Percentiles rank a stretch among this genome's conserved stretches.
These are phyloP conservation scores for Carlito syrichta DNA, from an alignment of 2,113 vertebrate species.

Conservation along the genomic window DNA sequence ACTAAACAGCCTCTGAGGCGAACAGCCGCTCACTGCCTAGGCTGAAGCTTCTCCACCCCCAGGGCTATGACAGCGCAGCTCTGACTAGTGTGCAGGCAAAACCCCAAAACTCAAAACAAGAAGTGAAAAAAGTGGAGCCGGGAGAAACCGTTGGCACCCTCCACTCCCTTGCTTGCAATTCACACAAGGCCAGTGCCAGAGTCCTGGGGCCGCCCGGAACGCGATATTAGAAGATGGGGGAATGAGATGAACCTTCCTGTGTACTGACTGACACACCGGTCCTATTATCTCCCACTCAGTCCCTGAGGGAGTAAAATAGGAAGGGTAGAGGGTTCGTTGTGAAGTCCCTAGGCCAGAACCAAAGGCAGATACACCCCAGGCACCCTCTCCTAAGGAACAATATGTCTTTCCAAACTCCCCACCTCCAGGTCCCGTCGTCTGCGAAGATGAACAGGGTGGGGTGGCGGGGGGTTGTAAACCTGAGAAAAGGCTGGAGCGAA, in stretches of 20 bases:
- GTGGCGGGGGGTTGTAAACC: not conserved
- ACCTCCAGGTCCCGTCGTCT: not conserved
- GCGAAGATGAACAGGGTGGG: not conserved
- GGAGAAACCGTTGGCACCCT: not conserved
- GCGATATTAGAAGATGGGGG: not conserved
- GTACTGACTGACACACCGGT: not conserved
- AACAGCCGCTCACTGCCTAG: slow-evolving; percentile 17
- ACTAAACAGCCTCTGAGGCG: slow-evolving; percentile 53
- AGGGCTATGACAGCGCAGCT: slow-evolving; percentile 54
- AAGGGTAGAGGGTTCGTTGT: not conserved
- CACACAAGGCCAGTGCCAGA: not conserved
- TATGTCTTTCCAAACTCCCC: not conserved
- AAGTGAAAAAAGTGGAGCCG: slow-evolving; percentile 58
- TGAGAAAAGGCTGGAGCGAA: not conserved
- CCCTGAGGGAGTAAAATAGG: not conserved
- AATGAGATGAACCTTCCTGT: not conserved
- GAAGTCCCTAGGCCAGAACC: not conserved
- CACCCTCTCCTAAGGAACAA: not conserved
- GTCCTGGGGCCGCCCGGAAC: not conserved
- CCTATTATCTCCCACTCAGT: not conserved
- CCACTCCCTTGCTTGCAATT: not conserved
- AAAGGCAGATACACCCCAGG: not conserved
- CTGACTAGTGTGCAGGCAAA: slow-evolving; percentile 41
- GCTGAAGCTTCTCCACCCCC: slow-evolving; percentile 4
- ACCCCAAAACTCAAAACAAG: slow-evolving; percentile 69